Conservation (phyloP, 1,140 invertebrate species). For the Catajapyx aquilonaris region DNA sequence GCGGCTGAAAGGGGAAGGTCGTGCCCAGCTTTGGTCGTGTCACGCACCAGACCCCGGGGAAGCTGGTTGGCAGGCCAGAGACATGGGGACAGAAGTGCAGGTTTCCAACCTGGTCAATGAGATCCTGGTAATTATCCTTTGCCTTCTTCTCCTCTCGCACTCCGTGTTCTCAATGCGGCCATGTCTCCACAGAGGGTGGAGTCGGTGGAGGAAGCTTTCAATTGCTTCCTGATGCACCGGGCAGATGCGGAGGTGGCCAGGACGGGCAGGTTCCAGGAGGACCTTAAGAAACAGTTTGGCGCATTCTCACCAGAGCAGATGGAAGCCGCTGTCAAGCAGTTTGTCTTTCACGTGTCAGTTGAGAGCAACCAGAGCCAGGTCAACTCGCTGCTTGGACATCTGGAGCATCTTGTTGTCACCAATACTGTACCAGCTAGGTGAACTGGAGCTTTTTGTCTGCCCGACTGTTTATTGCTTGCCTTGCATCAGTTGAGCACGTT, state of each 20-base stretch:
- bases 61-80: too few relatives aligned
- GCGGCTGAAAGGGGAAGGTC: too few relatives aligned
- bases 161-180: too few relatives aligned
- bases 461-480: too few relatives aligned
- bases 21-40: too few relatives aligned
- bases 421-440: conserved; percentile 40
- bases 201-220: conserved; percentile 65
- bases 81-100: conserved; percentile 31
- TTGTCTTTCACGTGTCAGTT: conserved; percentile 39
- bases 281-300: conserved; percentile 25
- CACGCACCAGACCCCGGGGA: too few relatives aligned
- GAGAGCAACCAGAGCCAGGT: conserved; percentile 46
- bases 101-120: conserved; percentile 38
- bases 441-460: background rate
- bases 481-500: too few relatives aligned
- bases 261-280: conserved; percentile 36
- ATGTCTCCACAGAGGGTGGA: conserved; percentile 44
- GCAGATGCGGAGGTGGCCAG: conserved; percentile 40
- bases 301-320: conserved; percentile 38
- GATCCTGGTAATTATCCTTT: conserved; percentile 35
- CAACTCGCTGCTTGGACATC: conserved; percentile 42
- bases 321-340: conserved; percentile 44
- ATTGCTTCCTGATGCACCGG: conserved; percentile 56
- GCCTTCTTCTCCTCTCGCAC: too few relatives aligned
- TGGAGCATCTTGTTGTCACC: conserved; percentile 47